A percentile compares a stretch with the other conserved stretches of the same genome.
Conservation (phyloP, 2,113 vertebrate species). For the Tychaedon coryphoeus region DNA sequence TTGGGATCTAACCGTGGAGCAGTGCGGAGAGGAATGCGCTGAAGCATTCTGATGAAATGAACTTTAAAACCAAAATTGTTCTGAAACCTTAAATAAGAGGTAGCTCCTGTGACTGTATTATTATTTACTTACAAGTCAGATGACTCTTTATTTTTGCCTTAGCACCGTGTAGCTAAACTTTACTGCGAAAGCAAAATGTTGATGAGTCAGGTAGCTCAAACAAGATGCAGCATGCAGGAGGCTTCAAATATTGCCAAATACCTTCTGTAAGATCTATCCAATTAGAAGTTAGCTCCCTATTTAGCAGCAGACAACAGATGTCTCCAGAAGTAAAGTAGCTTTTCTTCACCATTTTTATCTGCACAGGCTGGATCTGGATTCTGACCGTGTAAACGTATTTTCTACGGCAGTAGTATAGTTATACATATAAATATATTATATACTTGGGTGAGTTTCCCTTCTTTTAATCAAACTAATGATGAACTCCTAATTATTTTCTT, state of each 20-base stretch:
- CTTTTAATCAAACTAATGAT: neutral
- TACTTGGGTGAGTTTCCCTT: neutral
- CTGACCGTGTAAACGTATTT: neutral
- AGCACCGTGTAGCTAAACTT: neutral
- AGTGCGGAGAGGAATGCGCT: neutral
- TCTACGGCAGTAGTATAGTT: neutral
- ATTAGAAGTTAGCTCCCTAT: neutral
- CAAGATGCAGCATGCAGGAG: neutral
- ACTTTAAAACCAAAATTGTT: neutral
- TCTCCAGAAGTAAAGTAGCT: neutral
- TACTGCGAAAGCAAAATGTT: neutral
- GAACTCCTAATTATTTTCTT: neutral
- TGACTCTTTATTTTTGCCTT: constrained; percentile 9
- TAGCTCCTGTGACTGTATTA: neutral
- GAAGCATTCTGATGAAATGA: neutral
- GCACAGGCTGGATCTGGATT: neutral
- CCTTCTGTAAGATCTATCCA: neutral
- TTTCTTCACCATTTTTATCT: neutral
- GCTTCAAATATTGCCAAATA: constrained; percentile 7
- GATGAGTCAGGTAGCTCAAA: constrained; percentile 38
- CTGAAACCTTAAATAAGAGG: neutral
- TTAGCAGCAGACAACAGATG: neutral
- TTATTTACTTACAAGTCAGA: constrained; percentile 7
- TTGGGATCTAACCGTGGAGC: neutral
- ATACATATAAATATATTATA: neutral